Evolutionary conservation across 92 coral and sea anemone genomes (phyloP), one percentile per base, ranked within the genome.

Genomic region (Pocillopora meandrina): DNA sequence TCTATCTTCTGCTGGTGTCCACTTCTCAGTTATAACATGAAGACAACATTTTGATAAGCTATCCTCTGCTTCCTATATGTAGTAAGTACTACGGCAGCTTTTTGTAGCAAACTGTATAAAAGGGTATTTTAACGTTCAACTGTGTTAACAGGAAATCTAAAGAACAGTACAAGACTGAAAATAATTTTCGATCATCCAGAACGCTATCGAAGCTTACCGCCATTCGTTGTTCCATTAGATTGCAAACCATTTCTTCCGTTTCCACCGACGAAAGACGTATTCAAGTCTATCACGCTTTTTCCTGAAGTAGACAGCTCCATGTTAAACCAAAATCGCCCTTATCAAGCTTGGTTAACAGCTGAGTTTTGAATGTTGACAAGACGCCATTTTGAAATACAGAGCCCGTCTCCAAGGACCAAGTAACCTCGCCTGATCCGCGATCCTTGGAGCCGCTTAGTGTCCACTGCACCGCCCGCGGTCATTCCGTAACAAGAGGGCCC

Each of bases 381-480:
- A 56, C 90, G 97, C 96, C 96, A 93, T 93, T 81, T 93, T 93
- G 90, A 61, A 92, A 90, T 76, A 67, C 85, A 26, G 84, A 85
- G 35, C 88, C 72, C 87, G 95, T 93, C 86, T 91, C 96, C 74
- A 93, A 62, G 96, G 76, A 71, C 78, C 23, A 17, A 60, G 95
- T 67, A 76, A 47, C 93, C 95, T 78, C 86, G 67, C 73, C 72
- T 78, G 15, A 20, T 16, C 14, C 4, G 4, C 31, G 17, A 31
- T 68, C 1, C 1, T 69, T 69, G 0, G 31, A 9, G 19, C 33
- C 36, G 23, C 55, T 47, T 7, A 7, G 8, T 42, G 52, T 42
- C 52, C 52, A 42, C 52, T 7, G 52, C 8, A 42, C 52, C 52
- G 52, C 52, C 7, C 52, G 52, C 52, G 52, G 52, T 42, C 52